Conservation (phyloP, 2,888 invertebrate genomes). For the Eilema griseolum region DNA sequence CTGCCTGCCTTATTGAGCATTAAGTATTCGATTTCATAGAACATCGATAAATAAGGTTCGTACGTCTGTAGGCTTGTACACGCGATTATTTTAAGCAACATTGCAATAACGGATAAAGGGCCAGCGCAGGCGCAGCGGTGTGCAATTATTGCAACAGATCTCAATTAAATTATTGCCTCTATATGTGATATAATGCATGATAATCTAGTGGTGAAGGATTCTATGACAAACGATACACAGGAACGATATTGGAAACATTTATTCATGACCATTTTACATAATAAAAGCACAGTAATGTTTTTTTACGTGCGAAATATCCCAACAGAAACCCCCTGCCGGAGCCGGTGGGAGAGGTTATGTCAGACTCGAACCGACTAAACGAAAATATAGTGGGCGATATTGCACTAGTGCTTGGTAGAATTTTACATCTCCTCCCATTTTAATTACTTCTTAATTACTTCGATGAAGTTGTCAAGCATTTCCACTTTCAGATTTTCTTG, state of each 20-base stretch:
- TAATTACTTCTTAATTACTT: too few species aligned
- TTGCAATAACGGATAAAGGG: slow-evolving; percentile 42
- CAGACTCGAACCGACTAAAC: too few species aligned
- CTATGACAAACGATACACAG: slow-evolving; percentile 1
- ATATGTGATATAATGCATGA: slow-evolving; percentile 33
- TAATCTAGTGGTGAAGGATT: slow-evolving; percentile 6
- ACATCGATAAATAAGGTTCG: slow-evolving; percentile 45
- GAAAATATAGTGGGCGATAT: too few species aligned
- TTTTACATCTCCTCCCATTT: too few species aligned
- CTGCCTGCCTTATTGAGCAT: slow-evolving; percentile 44
- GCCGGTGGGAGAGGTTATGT: too few species aligned
- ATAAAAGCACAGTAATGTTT: too few species aligned
- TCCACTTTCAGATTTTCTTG: too few species aligned
- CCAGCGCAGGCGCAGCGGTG: slow-evolving; percentile 27
- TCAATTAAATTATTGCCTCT: slow-evolving; percentile 46
- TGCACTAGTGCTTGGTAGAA: too few species aligned
- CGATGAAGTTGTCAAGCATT: too few species aligned
- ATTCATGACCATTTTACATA: neutral
- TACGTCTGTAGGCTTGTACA: slow-evolving; percentile 34
- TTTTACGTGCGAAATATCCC: too few species aligned
- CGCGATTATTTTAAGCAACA: slow-evolving; percentile 47
- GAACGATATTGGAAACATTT: slow-evolving; percentile 6
- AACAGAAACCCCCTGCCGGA: too few species aligned
- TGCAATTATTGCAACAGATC: slow-evolving; percentile 53
- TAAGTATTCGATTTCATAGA: slow-evolving; percentile 52